A percentile compares a stretch with the other conserved stretches of the same genome.
Conservation (phyloP, 1,140 invertebrate species). For the Euwallacea fornicatus region DNA sequence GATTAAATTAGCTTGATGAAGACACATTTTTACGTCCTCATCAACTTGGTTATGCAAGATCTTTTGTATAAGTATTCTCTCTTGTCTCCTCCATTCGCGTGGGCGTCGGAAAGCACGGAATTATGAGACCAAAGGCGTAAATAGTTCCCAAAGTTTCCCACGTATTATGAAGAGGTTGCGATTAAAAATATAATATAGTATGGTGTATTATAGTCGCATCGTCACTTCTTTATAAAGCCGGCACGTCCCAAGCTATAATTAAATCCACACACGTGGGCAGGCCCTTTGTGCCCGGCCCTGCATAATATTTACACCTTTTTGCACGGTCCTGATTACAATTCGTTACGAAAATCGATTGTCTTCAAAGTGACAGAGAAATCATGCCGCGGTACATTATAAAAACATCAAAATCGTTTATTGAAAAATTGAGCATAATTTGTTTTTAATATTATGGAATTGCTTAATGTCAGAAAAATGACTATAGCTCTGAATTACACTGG, state of each 20-base stretch:
- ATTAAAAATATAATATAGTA: slow-evolving; percentile 27
- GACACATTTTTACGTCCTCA: too few relatives aligned
- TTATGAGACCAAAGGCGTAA: too few relatives aligned
- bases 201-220: slow-evolving; percentile 24
- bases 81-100: too few relatives aligned
- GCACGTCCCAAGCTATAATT: slow-evolving; percentile 29
- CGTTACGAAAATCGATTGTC: slow-evolving; percentile 23
- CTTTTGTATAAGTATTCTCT: too few relatives aligned
- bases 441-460: too few relatives aligned
- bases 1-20: too few relatives aligned
- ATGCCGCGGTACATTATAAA: too few relatives aligned
- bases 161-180: slow-evolving; percentile 9
- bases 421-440: too few relatives aligned
- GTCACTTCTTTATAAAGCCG: slow-evolving; percentile 22
- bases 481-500: too few relatives aligned
- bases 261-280: slow-evolving; percentile 28
- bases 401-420: too few relatives aligned
- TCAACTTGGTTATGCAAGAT: too few relatives aligned
- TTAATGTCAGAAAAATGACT: background rate
- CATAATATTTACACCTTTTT: slow-evolving; percentile 28
- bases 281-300: slow-evolving; percentile 15
- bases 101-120: too few relatives aligned
- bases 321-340: slow-evolving; percentile 30
- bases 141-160: slow-evolving; percentile 10
- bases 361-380: background rate